Percentiles rank a stretch among this genome's conserved stretches.
phyloP scores from a whole-genome alignment of 2,113 vertebrate species.

The Prietella phreatophila region DNA sequence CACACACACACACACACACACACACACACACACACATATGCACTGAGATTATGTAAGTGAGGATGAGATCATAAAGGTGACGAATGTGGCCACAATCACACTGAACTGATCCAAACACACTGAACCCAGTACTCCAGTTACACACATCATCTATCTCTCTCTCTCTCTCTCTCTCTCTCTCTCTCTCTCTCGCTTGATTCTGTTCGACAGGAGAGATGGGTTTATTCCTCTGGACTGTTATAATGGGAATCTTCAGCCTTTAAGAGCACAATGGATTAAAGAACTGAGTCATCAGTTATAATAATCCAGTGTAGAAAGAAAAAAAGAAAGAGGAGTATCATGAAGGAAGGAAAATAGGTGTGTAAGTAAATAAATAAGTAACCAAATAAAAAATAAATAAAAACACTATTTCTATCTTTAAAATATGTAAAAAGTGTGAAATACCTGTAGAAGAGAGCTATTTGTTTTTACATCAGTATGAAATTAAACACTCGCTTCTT shows the following conservation, averaged over 20 bases:
- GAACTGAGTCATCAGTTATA: background rate
- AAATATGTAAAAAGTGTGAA: background rate
- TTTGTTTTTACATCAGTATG: background rate
- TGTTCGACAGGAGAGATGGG: background rate
- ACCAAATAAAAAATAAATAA: background rate
- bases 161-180: background rate
- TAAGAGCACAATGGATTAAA: background rate
- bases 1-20: conserved; percentile 25
- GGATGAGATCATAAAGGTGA: conserved; percentile 8
- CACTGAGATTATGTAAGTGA: conserved; percentile 21
- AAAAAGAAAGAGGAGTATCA: background rate
- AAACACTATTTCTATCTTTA: too few species aligned
- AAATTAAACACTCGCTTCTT: background rate
- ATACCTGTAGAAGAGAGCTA: background rate
- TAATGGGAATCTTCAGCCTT: too few species aligned
- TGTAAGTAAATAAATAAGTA: background rate
- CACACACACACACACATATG: conserved; percentile 33
- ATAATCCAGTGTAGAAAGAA: background rate
- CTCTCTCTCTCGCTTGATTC: background rate
- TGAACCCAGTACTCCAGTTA: background rate
- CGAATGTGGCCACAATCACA: background rate
- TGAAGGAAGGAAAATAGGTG: background rate
- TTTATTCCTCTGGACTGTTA: too few species aligned
- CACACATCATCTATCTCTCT: background rate
- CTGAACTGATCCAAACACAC: background rate